These are phyloP conservation scores for Poeciliopsis turrubarensis DNA, from an alignment of 2,113 vertebrate species.

Conservation along the genomic window DNA sequence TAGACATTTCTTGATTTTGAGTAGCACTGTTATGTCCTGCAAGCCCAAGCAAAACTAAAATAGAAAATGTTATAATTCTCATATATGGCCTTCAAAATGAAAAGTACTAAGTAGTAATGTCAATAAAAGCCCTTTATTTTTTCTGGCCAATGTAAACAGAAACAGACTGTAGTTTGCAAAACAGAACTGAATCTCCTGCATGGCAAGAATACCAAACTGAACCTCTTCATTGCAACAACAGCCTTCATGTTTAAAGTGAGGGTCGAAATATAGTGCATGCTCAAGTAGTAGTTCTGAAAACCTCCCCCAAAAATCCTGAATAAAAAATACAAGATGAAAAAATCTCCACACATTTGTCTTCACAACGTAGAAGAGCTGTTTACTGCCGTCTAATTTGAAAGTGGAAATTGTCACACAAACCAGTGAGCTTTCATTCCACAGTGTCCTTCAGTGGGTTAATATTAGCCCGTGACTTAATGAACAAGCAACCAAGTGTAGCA, in stretches of 20 bases:
- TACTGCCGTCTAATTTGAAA: not conserved
- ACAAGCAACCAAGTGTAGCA: constrained; percentile 9
- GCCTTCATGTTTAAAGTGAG: not conserved
- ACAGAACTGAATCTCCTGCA: constrained; percentile 41
- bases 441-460: constrained; percentile 16
- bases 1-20: too few relatives aligned
- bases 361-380: not conserved
- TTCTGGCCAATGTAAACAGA: not conserved
- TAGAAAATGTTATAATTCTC: too few relatives aligned
- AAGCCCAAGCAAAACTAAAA: too few relatives aligned
- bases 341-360: too few relatives aligned
- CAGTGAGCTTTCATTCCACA: not conserved
- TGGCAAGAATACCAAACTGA: not conserved
- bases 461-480: constrained; percentile 14
- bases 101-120: not conserved
- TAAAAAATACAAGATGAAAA: not conserved
- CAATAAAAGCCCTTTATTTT: not conserved
- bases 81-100: not conserved
- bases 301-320: not conserved
- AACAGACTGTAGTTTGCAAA: constrained; percentile 8
- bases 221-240: constrained; percentile 31
- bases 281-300: too few relatives aligned
- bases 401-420: constrained; percentile 15
- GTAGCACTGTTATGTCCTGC: too few relatives aligned
- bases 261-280: too few relatives aligned